Percentiles rank a stretch among this genome's conserved stretches.
Conservation (phyloP, 2,888 invertebrate species). For the Ectemnius cavifrons region DNA sequence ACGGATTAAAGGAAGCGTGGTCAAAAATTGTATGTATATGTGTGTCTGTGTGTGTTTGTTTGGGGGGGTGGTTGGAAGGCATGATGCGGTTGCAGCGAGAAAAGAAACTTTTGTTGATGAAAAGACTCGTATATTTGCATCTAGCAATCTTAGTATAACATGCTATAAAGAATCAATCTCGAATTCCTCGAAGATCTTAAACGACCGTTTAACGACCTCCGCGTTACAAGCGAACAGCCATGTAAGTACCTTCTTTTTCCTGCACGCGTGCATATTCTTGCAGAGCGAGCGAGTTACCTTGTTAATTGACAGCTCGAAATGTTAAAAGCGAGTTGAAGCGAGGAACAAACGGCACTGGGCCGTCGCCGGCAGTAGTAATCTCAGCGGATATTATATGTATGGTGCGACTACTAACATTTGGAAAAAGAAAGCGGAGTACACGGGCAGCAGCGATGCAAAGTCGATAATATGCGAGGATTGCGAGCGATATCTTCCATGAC, state of each 20-base stretch:
- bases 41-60: no score
- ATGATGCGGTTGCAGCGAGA: not conserved
- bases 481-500: slow-evolving; percentile 12
- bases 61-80: no score
- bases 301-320: not conserved
- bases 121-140: slow-evolving; percentile 34
- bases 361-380: not conserved
- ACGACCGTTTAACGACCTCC: no score
- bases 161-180: slow-evolving; percentile 47
- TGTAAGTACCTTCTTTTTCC: slow-evolving; percentile 11
- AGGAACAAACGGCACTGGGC: not conserved
- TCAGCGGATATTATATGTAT: not conserved
- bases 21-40: no score
- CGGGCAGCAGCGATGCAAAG: slow-evolving; percentile 19
- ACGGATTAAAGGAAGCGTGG: no score
- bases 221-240: slow-evolving; percentile 1
- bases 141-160: slow-evolving; percentile 38
- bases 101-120: slow-evolving; percentile 13
- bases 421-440: slow-evolving; percentile 11
- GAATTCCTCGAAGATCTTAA: not conserved
- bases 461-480: not conserved
- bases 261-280: not conserved
- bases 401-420: not conserved
- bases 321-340: no score
- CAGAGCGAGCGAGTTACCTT: not conserved